Base-by-base conservation (phyloP, 2,888 invertebrate species). In the Lasioglossum villosulum region DNA sequence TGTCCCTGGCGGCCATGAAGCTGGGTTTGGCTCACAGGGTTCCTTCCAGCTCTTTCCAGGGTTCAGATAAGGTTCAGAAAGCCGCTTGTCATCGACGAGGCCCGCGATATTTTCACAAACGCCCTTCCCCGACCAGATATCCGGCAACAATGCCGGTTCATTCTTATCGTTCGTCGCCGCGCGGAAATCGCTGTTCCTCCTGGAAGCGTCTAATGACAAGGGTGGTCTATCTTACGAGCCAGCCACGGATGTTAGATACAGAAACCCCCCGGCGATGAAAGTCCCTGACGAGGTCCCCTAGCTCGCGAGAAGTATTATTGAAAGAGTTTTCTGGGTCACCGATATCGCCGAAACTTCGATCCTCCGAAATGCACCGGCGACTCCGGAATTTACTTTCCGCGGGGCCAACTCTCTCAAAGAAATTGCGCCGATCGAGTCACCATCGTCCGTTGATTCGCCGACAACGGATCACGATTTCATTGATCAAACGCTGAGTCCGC, bases 31-130 rank as follows among this genome's bases (percentile, higher is more conserved):
- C 12, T 39, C 59, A 3, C n/a, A 63, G 27, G 77, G 30, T 74
- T 84, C 83, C 86, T 76, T 83, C 78, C 45, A 45, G 59, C 73
- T 73, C 30, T 63, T 80, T 83, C 73, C 72, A 56, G 82, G 56
- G 71, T 10, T 42, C 30, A 87, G 91, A 91, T 91, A 91, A 90
- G 82, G 85, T 86, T 89, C 71, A 83, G 87, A 70, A 82, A 89
- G 83, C 79, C 82, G 82, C 79, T 86, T 88, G 88, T 86, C 84
- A 89, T 89, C 89, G 88, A 83, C 85, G 86, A 86, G 63, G 87
- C 37, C 79, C 72, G 82, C 82, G 84, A 73, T 88, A 86, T 80
- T 89, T 90, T 88, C 82, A 82, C 75, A 27, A 63, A 23, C 59
- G 73, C 68, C 73, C 39, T 63, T 70, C 52, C 52, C 72, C 77